Conservation (phyloP, 1,140 invertebrate species). For the Fragariocoptes setiger region DNA sequence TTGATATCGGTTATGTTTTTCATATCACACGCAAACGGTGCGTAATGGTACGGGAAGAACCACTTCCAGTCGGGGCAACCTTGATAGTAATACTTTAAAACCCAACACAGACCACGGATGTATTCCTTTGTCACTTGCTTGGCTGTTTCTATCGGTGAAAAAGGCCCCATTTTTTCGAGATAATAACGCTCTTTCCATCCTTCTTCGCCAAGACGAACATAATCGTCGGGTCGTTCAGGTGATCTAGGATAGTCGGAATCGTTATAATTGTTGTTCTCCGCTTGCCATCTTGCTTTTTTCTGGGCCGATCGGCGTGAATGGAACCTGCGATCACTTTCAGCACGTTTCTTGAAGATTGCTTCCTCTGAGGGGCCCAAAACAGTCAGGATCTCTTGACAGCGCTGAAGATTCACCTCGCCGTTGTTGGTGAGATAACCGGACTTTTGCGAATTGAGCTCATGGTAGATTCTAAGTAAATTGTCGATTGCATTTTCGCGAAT, state of each 20-base stretch:
- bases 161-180: constrained; percentile 60
- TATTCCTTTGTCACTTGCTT: constrained; percentile 55
- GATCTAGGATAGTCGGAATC: constrained; percentile 19
- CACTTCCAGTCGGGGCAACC: constrained; percentile 98
- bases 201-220: constrained; percentile 79
- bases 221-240: constrained; percentile 54
- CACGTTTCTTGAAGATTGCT: constrained; percentile 75
- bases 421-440: constrained; percentile 54
- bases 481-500: constrained; percentile 94
- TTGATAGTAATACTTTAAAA: constrained; percentile 91
- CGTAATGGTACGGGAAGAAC: constrained; percentile 99
- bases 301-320: constrained; percentile 17
- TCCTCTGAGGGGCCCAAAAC: constrained; percentile 80
- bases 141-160: constrained; percentile 34
- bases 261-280: background rate
- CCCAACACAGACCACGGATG: constrained; percentile 84
- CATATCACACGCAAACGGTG: constrained; percentile 98
- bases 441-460: constrained; percentile 23
- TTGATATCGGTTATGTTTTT: constrained; percentile 52
- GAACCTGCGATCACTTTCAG: constrained; percentile 49
- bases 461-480: constrained; percentile 66
- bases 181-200: constrained; percentile 95
- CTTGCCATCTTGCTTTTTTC: background rate
- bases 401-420: constrained; percentile 59
- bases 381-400: constrained; percentile 56